A percentile compares a stretch with the other conserved stretches of the same genome.
These are phyloP conservation scores for Diadophis punctatus DNA, from an alignment of 2,113 vertebrate genomes.

Conservation along the genomic window DNA sequence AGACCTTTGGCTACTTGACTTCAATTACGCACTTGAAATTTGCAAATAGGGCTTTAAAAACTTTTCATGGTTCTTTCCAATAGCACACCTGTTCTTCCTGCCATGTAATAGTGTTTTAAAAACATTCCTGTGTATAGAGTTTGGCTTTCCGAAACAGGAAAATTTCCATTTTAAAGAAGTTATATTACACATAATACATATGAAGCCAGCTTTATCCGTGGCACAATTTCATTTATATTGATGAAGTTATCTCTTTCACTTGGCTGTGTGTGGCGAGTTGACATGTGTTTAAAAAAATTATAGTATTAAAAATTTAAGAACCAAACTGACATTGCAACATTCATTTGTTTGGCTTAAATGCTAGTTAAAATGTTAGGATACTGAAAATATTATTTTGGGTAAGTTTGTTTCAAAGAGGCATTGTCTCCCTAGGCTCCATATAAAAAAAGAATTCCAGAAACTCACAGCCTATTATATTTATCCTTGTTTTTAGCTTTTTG, in stretches of 20 bases:
- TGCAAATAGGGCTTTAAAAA: slow-evolving; percentile 2
- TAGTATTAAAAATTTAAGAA: neutral
- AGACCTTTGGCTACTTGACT: slow-evolving; percentile 27
- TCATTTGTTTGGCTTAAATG: neutral
- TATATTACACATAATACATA: rapidly evolving
- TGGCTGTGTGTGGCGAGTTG: neutral
- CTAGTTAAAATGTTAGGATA: neutral
- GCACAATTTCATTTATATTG: neutral
- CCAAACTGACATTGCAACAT: neutral
- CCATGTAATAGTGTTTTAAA: neutral
- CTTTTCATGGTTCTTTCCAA: neutral
- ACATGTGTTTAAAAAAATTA: neutral
- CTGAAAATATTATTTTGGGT: neutral
- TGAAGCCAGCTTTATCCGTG: neutral
- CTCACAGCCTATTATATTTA: neutral
- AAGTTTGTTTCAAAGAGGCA: neutral
- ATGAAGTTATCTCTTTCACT: neutral
- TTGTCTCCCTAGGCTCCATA: neutral
- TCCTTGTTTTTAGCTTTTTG: neutral
- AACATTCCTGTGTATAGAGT: slow-evolving; percentile 6
- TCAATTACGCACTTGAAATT: slow-evolving; percentile 28
- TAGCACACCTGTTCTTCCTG: neutral
- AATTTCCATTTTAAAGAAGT: neutral
- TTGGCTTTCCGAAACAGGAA: neutral
- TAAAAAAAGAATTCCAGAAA: neutral